Evolutionary conservation across 2,888 invertebrate species (phyloP).

Genomic region (Netelia melanura): DNA sequence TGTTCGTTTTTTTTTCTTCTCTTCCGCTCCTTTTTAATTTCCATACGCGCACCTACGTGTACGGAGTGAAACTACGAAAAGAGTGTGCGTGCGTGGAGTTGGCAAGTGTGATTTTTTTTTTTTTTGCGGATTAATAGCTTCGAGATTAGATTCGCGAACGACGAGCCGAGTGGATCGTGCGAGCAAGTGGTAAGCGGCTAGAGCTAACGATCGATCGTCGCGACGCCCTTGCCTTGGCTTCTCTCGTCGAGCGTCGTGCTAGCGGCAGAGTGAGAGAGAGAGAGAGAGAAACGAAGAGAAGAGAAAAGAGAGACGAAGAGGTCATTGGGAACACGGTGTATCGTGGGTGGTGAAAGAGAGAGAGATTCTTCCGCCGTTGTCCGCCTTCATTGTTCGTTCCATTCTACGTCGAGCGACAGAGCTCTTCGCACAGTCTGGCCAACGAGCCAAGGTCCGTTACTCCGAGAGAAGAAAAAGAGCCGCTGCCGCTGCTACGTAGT

Average conservation of each 20-base stretch:
- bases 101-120: slow-evolving; percentile 44
- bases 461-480: slow-evolving; percentile 49
- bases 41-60: slow-evolving; percentile 9
- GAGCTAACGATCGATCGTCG: slow-evolving; percentile 67
- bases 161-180: slow-evolving; percentile 44
- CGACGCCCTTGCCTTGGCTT: slow-evolving; percentile 66
- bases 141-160: slow-evolving; percentile 43
- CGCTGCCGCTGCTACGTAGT: neutral
- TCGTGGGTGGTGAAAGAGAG: slow-evolving; percentile 61
- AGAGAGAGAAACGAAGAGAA: slow-evolving; percentile 21
- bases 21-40: neutral
- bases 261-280: slow-evolving; percentile 32
- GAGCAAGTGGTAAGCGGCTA: slow-evolving; percentile 50
- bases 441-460: slow-evolving; percentile 65
- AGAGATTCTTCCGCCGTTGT: slow-evolving; percentile 52
- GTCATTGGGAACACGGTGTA: slow-evolving; percentile 42
- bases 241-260: slow-evolving; percentile 24
- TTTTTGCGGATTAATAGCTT: slow-evolving; percentile 36
- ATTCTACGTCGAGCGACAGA: slow-evolving; percentile 35
- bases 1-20: slow-evolving; percentile 24
- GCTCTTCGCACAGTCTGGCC: slow-evolving; percentile 31
- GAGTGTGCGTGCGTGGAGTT: slow-evolving; percentile 42
- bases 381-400: slow-evolving; percentile 50
- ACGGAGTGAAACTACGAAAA: slow-evolving; percentile 21
- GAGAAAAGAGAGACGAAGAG: slow-evolving; percentile 10